Conservation (phyloP, 2,888 invertebrate species). For the Frankliniella intonsa region DNA sequence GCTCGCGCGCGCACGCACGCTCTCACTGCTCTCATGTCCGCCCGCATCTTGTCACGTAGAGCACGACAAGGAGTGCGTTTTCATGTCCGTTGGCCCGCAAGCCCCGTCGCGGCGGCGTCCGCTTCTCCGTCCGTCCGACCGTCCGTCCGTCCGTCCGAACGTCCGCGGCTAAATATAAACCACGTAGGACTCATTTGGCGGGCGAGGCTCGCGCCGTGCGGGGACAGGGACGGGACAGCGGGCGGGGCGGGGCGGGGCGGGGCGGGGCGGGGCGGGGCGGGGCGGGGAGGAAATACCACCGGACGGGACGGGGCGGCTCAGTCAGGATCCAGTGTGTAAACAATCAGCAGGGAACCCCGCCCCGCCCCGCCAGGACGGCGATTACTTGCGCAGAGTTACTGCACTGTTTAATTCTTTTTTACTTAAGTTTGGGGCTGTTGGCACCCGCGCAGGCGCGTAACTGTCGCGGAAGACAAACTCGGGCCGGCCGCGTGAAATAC, state of each 20-base stretch:
- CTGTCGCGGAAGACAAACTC: conserved; percentile 9
- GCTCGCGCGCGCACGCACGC: too few relatives aligned
- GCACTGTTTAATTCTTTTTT: background rate
- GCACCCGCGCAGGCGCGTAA: background rate
- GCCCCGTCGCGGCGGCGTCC: background rate
- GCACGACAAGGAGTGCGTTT: background rate
- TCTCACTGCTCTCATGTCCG: background rate
- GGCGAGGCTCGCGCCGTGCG: background rate
- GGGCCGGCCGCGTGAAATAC: background rate
- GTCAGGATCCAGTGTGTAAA: background rate
- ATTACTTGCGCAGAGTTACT: background rate
- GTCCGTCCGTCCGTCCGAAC: background rate
- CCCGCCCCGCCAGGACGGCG: background rate
- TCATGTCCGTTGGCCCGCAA: background rate
- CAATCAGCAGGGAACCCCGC: background rate
- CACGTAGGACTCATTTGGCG: background rate
- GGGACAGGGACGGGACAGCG: background rate
- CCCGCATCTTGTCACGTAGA: background rate
- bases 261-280: background rate
- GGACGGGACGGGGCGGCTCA: background rate
- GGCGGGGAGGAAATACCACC: background rate
- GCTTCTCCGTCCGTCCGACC: background rate
- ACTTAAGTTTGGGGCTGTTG: background rate
- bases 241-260: background rate
- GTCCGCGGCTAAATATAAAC: background rate